Evolutionary conservation across 2,888 invertebrate genomes (phyloP), one percentile per base, ranked within the genome.

Genomic region (Oligia latruncula): DNA sequence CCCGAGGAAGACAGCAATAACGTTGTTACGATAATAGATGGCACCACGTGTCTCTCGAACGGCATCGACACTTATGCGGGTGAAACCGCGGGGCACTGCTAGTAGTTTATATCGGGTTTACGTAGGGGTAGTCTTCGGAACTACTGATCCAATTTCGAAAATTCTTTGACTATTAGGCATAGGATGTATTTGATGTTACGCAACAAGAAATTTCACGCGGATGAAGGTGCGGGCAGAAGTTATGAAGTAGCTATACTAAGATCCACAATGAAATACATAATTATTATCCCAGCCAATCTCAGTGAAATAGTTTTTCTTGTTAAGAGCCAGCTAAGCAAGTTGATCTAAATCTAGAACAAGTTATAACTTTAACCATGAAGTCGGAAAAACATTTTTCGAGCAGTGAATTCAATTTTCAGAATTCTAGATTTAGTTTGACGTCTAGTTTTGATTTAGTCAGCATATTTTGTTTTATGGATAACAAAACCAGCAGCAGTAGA

Each of bases 271-370:
- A 58, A 55, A 62, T 5, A 40, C 40, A 40, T 58, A 29, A 29
- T 29, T 29, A 84, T 58, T 62, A 35, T 55, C 13, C 35, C 4
- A 40, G 49, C 65, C 77, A 82, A 82, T 77, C 65, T 77, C 58
- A 71, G 46, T 62, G 62, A 17, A 72, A 43, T 29, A 74, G 85
- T 81, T 83, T 83, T 81, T 85, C 73, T 77, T 52, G 52, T 71
- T 46, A 35, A 64, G 74, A 73, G 46, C 55, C 8, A 81, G 35
- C 72, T 65, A 49, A 72, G 46, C 68, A 52, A 76, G 58, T 49
- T 20, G 72, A 86, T 83, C 60, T 13, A 64, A 70, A 86, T 83
- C 79, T 84, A n/a, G 65, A 78, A 78, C 35, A 64, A 86, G 58
- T 86, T 75, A 62, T 66, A 84, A 86, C 74, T 86, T 64, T 23